Evolutionary conservation across 2,113 vertebrate species (phyloP).

Genomic region (Trogon melanurus): DNA sequence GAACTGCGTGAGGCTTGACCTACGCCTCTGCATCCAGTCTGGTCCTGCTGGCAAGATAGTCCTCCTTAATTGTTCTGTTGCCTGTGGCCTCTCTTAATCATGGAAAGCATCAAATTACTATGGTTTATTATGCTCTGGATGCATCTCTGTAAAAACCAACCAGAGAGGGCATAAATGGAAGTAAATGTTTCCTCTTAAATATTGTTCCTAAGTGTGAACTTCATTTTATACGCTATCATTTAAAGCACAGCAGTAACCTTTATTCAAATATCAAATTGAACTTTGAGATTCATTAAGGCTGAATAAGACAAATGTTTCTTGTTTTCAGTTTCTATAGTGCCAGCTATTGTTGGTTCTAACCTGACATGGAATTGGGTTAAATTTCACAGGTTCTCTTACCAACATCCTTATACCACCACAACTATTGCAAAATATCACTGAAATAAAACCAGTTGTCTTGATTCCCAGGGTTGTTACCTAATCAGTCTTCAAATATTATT

Average conservation of each 20-base stretch:
- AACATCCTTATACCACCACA: background rate
- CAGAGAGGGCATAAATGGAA: background rate
- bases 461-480: background rate
- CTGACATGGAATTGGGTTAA: background rate
- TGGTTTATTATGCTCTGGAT: background rate
- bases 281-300: background rate
- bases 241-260: background rate
- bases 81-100: background rate
- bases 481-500: background rate
- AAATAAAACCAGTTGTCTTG: background rate
- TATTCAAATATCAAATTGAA: constrained; percentile 3
- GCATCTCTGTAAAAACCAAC: background rate
- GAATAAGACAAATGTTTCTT: background rate
- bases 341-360: background rate
- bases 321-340: background rate
- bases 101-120: background rate
- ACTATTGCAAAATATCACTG: background rate
- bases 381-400: background rate
- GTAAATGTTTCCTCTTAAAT: constrained; percentile 21
- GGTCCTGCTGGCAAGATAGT: rapidly evolving
- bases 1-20: background rate
- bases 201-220: constrained; percentile 8
- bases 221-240: background rate
- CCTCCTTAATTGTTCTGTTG: background rate
- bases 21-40: rapidly evolving